These are phyloP conservation scores for Helicolenus hilgendorfi DNA, from an alignment of 2,797 vertebrate species.

Conservation along the genomic window DNA sequence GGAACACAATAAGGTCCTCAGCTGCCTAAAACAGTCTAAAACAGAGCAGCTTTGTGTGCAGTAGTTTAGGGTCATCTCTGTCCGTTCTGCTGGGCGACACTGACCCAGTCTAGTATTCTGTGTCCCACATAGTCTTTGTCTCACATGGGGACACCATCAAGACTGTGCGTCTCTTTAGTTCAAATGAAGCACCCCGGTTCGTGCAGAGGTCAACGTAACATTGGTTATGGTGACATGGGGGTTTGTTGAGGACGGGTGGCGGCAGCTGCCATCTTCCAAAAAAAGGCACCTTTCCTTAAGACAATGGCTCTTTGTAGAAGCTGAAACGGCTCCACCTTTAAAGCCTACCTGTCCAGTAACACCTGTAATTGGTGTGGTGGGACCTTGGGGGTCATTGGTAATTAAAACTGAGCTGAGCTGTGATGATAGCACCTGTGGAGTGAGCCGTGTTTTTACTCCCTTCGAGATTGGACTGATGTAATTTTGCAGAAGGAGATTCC, in stretches of 20 bases:
- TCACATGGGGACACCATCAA: not conserved
- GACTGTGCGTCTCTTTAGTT: not conserved
- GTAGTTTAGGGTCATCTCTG: not conserved
- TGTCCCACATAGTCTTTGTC: constrained; percentile 2
- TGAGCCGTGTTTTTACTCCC: constrained; percentile 1
- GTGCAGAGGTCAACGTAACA: not conserved
- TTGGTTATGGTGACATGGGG: constrained; percentile 5
- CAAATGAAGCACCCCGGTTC: constrained; percentile 3
- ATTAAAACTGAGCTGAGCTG: constrained; percentile 68
- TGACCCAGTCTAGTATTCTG: constrained; percentile 21
- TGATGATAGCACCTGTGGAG: constrained; percentile 69
- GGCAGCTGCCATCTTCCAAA: constrained; percentile 53
- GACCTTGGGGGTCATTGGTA: constrained; percentile 66
- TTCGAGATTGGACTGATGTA: not conserved
- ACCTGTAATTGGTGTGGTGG: constrained; percentile 76
- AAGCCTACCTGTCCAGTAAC: constrained; percentile 69
- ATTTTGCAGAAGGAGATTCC: not conserved
- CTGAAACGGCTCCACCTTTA: constrained; percentile 39
- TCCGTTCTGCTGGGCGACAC: not conserved
- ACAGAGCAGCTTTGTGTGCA: constrained; percentile 34
- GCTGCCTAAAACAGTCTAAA: not conserved
- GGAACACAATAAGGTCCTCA: not conserved
- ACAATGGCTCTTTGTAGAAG: constrained; percentile 75
- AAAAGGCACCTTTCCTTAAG: constrained; percentile 19
- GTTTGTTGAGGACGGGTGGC: not conserved